Evolutionary conservation across 1,140 invertebrate species (phyloP).

Genomic region (Orchestia grillus): DNA sequence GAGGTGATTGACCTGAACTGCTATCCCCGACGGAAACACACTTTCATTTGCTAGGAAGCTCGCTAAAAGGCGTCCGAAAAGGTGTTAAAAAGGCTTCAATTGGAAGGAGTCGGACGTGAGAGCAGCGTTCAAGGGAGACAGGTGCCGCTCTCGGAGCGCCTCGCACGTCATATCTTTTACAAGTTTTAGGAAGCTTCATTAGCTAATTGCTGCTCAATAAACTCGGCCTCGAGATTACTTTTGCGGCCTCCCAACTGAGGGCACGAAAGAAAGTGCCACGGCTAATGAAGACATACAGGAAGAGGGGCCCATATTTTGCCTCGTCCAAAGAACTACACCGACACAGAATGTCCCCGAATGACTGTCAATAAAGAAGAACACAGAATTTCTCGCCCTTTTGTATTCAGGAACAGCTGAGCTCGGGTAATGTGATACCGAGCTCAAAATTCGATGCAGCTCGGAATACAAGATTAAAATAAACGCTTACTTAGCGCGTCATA

Average conservation of each 20-base stretch:
- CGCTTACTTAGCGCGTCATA: neutral
- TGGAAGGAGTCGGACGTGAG: neutral
- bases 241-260: constrained; percentile 24
- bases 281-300: constrained; percentile 48
- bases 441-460: neutral
- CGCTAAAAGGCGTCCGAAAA: neutral
- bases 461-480: neutral
- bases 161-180: constrained; percentile 51
- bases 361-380: constrained; percentile 9
- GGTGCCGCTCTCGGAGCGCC: neutral
- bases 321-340: constrained; percentile 15
- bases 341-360: constrained; percentile 11
- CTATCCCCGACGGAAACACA: neutral
- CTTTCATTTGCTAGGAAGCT: neutral
- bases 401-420: neutral
- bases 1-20: neutral
- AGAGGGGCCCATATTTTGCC: constrained; percentile 27
- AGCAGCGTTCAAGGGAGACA: constrained; percentile 14
- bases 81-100: neutral
- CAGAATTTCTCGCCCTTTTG: neutral
- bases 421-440: neutral
- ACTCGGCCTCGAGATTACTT: constrained; percentile 47
- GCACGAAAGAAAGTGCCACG: constrained; percentile 49
- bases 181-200: constrained; percentile 55
- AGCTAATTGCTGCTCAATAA: constrained; percentile 55